phyloP scores from a whole-genome alignment of 2,113 vertebrate genomes.

The Ceyx melanurus region DNA sequence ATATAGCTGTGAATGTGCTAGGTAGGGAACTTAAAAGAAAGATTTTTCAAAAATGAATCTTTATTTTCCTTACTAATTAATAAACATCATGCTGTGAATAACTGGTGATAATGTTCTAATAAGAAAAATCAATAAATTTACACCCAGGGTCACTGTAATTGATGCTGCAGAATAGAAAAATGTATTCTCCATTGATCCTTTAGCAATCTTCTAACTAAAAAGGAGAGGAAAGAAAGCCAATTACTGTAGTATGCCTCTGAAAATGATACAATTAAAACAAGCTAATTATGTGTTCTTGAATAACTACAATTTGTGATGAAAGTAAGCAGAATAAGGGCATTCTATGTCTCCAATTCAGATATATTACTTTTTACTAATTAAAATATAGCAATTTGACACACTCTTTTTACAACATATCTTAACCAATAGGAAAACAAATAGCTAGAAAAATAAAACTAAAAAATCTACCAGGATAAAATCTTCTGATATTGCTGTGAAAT shows the following conservation, averaged over 20 bases:
- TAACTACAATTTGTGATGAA: slow-evolving; percentile 77
- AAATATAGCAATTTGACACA: slow-evolving; percentile 36
- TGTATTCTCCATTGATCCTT: slow-evolving; percentile 76
- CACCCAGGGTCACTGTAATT: slow-evolving; percentile 74
- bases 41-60: slow-evolving; percentile 66
- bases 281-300: slow-evolving; percentile 76
- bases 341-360: slow-evolving; percentile 37
- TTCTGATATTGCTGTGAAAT: not conserved
- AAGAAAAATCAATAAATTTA: slow-evolving; percentile 82
- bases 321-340: slow-evolving; percentile 65
- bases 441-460: slow-evolving; percentile 27
- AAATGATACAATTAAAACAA: slow-evolving; percentile 80
- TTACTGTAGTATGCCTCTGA: slow-evolving; percentile 76
- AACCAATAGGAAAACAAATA: slow-evolving; percentile 30
- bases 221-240: slow-evolving; percentile 75
- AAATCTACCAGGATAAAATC: slow-evolving; percentile 17
- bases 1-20: slow-evolving; percentile 29
- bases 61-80: slow-evolving; percentile 77
- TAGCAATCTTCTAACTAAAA: slow-evolving; percentile 74
- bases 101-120: slow-evolving; percentile 76
- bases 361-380: slow-evolving; percentile 70
- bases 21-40: slow-evolving; percentile 66
- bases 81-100: slow-evolving; percentile 78
- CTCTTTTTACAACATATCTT: not conserved
- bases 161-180: slow-evolving; percentile 70